Conservation (phyloP, 2,797 vertebrate species). For the Enteromius mattozi region DNA sequence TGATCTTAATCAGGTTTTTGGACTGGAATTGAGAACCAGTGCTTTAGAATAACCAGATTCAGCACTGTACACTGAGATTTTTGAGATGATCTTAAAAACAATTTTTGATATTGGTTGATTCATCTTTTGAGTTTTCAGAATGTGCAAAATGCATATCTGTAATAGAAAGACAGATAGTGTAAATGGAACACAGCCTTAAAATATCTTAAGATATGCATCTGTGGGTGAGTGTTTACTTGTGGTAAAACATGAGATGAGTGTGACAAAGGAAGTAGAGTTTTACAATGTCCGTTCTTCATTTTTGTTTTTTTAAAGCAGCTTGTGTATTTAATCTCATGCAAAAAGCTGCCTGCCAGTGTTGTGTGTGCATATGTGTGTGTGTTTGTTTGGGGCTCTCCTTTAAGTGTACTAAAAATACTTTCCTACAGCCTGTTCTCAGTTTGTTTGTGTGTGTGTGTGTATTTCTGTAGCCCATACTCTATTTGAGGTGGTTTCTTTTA, state of each 20-base stretch:
- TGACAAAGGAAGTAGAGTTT: not conserved
- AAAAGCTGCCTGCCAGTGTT: not conserved
- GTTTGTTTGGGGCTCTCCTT: not conserved
- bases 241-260: not conserved
- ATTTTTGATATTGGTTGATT: not conserved
- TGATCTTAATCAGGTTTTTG: not conserved
- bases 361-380: not conserved
- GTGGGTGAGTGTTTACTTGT: not conserved
- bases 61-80: not conserved
- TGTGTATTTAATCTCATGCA: not conserved
- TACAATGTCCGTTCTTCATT: not conserved
- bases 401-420: constrained; percentile 18
- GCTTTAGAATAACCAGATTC: not conserved
- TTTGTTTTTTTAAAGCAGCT: not conserved
- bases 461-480: constrained; percentile 8
- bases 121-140: not conserved
- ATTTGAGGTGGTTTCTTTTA: constrained; percentile 28
- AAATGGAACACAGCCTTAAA: not conserved
- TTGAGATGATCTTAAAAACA: not conserved
- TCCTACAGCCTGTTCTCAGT: not conserved
- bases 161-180: not conserved
- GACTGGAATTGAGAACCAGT: no score
- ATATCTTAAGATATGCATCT: not conserved
- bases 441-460: not conserved
- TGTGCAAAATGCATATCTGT: not conserved